Evolutionary conservation across 2,797 vertebrate species (phyloP), one percentile per base, ranked within the genome.

Genomic region (Syncerus caffer): DNA sequence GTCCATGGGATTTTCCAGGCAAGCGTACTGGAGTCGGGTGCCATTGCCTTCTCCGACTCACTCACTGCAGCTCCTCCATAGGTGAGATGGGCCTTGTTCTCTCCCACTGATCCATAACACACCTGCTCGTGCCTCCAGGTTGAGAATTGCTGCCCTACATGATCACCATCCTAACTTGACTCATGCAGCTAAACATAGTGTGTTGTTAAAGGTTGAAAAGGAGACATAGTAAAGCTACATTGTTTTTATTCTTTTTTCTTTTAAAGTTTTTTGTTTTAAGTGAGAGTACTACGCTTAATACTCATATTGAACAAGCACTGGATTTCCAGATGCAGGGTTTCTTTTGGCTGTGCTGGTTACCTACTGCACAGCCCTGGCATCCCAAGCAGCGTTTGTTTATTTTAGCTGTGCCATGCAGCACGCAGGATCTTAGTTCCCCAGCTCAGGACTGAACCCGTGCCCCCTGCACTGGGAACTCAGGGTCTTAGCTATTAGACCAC

Each of bases 161-260:
- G 42, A 53, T 91, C 88, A 94, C 27, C 51, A n/a, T 91, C 79
- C 84, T 95, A 91, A 62, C 74, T 71, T 95, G 78, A 85, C 27
- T 95, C 25, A 25, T 94, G 1, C 83, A 84, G 79, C 57, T 91
- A 96, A 95, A 53, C n/a, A 71, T 47, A 42, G 7, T 86, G 16
- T 93, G 31, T 60, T 89, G 62, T 93, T 97, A 91, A 87, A 96
- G 89, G 29, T 29, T 89, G 74, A 95, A 79, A 93, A 78, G 80
- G 94, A 90, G 60, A 57, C 27, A 31, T 67, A 29, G 19, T 64
- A 90, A 92, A 97, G 76, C 80, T 93, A 15, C 15, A 19, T 90
- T 90, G 15, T 57, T 4, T 89, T 76, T 55, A 5, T 87, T 93
- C 6, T 50, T 45, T 45, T 45, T 23, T 31, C 16, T 42, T 29